Evolutionary conservation across 2,888 invertebrate species (phyloP), one percentile per base, ranked within the genome.

Genomic region (Parochlus steinenii): DNA sequence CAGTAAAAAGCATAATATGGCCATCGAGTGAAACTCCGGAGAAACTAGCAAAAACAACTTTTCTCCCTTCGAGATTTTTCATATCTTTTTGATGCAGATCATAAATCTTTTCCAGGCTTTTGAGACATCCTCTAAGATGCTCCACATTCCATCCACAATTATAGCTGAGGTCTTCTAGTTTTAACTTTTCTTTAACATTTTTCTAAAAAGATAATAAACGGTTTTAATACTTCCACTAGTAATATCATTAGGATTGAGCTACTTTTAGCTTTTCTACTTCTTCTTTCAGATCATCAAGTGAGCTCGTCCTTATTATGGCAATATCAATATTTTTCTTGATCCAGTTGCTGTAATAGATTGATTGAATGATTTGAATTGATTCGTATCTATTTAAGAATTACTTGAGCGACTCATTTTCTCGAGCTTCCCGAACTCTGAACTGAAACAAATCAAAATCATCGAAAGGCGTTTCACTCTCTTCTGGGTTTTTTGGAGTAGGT

Each of bases 11-110:
- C 64, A 82, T 80, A 6, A 93, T 74, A 48, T 86, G 24, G 0
- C 93, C 92, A 48, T 89, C 83, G 31, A 90, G 64, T 52, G 81
- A 86, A 5, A 93, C 79, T 10, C 93, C 93, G 3, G 90, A 90
- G 48, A 85, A 83, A 45, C 78, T 78, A 2, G 87, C 85, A 61
- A 93, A 77, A 3, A 86, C 80, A 39, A 93, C 64, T 15, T 71
- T 75, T 33, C 39, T 45, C 66, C 73, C 72, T 59, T 67, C 67
- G 41, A 90, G 62, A 45, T 71, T 65, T 31, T 59, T 50, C 71
- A 85, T 74, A 40, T 69, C 62, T 33, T 71, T 64, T 1, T 74
- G 65, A 60, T 90, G 81, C 48, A 87, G 77, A 28, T 72, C 64
- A 1, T 74, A 69, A 28, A 92, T 58, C 2, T 79, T 70, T 41